Percentiles rank a stretch among this genome's conserved stretches.
Evolutionary conservation across 2,888 invertebrate genomes (phyloP).

Genomic region (Neoscelio sp.): DNA sequence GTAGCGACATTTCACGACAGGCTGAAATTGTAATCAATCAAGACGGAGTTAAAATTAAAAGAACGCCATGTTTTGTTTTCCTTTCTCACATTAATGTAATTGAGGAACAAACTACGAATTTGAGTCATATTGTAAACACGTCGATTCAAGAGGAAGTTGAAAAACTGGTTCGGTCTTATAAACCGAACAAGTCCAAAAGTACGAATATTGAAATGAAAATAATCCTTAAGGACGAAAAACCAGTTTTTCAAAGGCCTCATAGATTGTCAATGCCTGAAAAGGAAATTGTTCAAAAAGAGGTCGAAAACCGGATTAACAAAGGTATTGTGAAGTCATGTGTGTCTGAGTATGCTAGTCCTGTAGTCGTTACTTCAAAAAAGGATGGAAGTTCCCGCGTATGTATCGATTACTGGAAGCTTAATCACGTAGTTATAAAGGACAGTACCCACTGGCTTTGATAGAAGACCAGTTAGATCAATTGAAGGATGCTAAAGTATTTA

Average conservation of each 20-base stretch:
- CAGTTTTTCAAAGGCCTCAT: slow-evolving; percentile 3
- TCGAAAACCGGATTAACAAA: background rate
- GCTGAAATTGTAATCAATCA: background rate
- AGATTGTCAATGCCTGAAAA: slow-evolving; percentile 2
- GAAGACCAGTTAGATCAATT: no score
- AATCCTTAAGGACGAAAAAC: slow-evolving; percentile 6
- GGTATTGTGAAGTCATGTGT: background rate
- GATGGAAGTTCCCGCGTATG: no score
- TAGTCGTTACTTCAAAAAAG: no score
- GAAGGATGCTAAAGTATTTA: no score
- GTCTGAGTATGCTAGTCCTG: background rate
- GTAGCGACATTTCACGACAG: background rate
- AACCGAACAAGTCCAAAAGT: background rate
- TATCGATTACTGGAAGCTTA: no score
- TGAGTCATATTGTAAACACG: background rate
- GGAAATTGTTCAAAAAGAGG: slow-evolving; percentile 1
- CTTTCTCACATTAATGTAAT: background rate
- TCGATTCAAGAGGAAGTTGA: background rate
- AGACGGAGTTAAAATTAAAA: background rate
- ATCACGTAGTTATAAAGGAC: no score
- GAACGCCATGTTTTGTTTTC: background rate
- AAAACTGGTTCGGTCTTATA: background rate
- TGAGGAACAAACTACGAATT: background rate
- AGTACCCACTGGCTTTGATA: no score
- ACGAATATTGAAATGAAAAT: slow-evolving; percentile 7